Evolutionary conservation across 2,113 vertebrate genomes (phyloP), one percentile per base, ranked within the genome.

Genomic region (Callionymus lyra): DNA sequence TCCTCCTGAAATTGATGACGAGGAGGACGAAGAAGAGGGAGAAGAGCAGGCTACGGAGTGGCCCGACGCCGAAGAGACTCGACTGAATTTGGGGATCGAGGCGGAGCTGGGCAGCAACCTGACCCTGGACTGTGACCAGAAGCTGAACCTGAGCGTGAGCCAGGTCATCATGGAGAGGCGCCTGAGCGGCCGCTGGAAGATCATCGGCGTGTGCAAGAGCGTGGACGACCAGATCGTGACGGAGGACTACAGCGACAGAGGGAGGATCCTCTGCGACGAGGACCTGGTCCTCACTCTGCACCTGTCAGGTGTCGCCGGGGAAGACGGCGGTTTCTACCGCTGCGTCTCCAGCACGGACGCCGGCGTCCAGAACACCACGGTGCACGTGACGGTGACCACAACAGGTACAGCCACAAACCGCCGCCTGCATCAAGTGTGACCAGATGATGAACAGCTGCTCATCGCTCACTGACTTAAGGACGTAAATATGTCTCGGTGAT

Each of bases 261-360:
- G 59, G 0, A 10, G 13, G 16, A 51, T 77, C 10, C 53, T 46
- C 71, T 90, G 87, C 5, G 56, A 48, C 5, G 53, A 59, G 17
- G 49, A 34, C 35, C 48, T 67, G 68, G 63, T 74, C 11, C 12
- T 48, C 53, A 72, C 27, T 6, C 47, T 84, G 31, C 10, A 60
- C 1, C 71, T 91, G 48, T 53, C 56, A 1, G 45, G 72, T 0
- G 38, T 85, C 32, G 39, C 9, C 1, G 16, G 16, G 16, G 66
- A 78, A 1, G 89, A 92, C 6, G 65, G 64, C 0, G 87, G 82
- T 1, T 60, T 78, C 0, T 91, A 89, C 44, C 53, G 63, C 52
- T 86, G 67, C 12, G 49, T 32, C 12, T 86, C 86, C 39, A 70
- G 33, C 4, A 39, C 63, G 1, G 63, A 58, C 1, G 36, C 65